Percentiles rank a stretch among this genome's conserved stretches.
phyloP scores from a whole-genome alignment of 2,888 invertebrate genomes.

The Mimachlamys varia region DNA sequence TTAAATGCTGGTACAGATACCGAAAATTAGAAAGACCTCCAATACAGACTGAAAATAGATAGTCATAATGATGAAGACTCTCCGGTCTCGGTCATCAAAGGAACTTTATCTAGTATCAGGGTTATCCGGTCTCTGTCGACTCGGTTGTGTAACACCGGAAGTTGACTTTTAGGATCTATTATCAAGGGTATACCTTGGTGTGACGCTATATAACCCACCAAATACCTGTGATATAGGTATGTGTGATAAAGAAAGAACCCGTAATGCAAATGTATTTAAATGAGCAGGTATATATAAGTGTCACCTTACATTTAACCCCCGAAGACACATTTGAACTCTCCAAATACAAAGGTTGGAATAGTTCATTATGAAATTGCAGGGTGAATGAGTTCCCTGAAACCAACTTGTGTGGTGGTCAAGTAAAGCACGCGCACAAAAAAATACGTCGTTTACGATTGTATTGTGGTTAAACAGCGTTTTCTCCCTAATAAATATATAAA shows the following conservation, averaged over 20 bases:
- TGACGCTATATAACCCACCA: neutral
- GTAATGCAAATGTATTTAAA: neutral
- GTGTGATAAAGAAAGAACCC: neutral
- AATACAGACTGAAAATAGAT: neutral
- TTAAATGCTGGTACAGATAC: neutral
- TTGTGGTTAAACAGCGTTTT: too few relatives aligned
- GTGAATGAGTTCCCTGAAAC: too few relatives aligned
- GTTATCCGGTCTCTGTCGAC: neutral
- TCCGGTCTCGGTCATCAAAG: neutral
- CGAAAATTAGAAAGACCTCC: neutral
- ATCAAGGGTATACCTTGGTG: neutral
- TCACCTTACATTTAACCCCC: too few relatives aligned
- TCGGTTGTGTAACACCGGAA: conserved; percentile 9
- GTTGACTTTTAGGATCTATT: neutral
- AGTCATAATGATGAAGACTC: neutral
- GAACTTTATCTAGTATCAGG: neutral
- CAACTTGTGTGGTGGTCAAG: too few relatives aligned
- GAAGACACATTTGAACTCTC: too few relatives aligned
- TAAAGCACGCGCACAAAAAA: too few relatives aligned
- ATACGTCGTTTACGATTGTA: too few relatives aligned
- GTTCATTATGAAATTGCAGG: too few relatives aligned
- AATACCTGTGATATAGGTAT: neutral
- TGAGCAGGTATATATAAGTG: neutral
- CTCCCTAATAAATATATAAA: too few relatives aligned
- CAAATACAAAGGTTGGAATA: too few relatives aligned